A percentile compares a stretch with the other conserved stretches of the same genome.
Evolutionary conservation across 2,888 invertebrate genomes (phyloP).

Genomic region (Lithophane ornitopus): DNA sequence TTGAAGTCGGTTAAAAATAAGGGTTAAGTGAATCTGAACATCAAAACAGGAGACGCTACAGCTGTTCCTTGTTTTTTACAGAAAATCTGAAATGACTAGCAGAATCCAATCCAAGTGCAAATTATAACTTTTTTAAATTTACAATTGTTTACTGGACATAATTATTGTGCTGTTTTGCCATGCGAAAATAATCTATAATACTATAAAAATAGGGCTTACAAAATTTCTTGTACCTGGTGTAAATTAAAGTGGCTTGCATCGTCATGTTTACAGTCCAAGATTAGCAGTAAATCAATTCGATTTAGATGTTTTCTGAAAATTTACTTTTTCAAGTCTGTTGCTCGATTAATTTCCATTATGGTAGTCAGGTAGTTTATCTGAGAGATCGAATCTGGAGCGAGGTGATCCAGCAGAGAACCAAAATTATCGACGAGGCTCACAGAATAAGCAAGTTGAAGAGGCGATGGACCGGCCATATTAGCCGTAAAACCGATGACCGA

Average conservation of each 20-base stretch:
- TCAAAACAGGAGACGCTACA: too few relatives aligned
- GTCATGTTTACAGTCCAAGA: conserved; percentile 33
- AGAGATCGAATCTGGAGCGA: neutral
- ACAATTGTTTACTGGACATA: conserved; percentile 54
- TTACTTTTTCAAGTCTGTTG: neutral
- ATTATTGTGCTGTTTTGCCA: conserved; percentile 36
- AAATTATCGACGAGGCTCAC: neutral
- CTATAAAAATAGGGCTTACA: neutral
- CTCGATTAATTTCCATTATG: neutral
- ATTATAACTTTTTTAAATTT: conserved; percentile 41
- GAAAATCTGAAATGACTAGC: too few relatives aligned
- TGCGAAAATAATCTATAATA: conserved; percentile 26
- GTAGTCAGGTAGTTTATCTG: neutral
- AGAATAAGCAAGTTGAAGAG: neutral
- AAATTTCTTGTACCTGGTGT: neutral
- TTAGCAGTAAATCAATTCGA: conserved; percentile 53
- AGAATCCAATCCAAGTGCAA: conserved; percentile 30
- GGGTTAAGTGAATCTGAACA: too few relatives aligned
- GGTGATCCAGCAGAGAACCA: neutral
- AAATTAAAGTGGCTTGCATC: neutral
- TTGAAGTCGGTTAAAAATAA: too few relatives aligned
- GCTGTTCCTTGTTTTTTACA: too few relatives aligned
- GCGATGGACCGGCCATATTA: neutral
- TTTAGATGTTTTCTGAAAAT: neutral
- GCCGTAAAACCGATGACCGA: neutral